Conservation (phyloP, 2,888 invertebrate species). For the Boloria euphrosyne region DNA sequence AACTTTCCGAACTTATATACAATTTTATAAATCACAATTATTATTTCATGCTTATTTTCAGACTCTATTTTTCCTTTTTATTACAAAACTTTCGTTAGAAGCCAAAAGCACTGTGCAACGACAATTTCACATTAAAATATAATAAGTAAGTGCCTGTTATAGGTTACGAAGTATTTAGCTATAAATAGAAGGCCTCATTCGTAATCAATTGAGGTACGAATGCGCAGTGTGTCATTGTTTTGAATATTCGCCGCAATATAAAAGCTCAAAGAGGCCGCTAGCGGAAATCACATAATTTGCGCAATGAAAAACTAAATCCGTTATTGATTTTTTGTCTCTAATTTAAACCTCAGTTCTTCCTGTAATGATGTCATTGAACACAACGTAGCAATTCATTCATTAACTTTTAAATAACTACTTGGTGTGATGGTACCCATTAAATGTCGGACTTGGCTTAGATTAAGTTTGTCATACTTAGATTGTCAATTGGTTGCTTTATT, state of each 20-base stretch:
- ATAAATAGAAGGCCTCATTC: conserved; percentile 8
- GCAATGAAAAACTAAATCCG: conserved; percentile 24
- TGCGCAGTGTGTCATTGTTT: conserved; percentile 14
- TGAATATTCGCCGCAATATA: conserved; percentile 16
- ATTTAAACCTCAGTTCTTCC: conserved; percentile 13
- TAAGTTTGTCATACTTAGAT: too few relatives aligned
- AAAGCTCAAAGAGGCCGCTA: conserved; percentile 25
- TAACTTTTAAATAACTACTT: background rate
- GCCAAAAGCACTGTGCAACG: too few relatives aligned
- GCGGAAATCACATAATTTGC: conserved; percentile 24
- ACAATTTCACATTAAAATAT: background rate
- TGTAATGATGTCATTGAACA: conserved; percentile 20
- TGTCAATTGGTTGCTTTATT: too few relatives aligned
- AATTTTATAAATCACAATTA: too few relatives aligned
- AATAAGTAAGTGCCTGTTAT: background rate
- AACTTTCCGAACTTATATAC: too few relatives aligned
- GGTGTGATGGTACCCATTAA: too few relatives aligned
- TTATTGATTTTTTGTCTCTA: conserved; percentile 16
- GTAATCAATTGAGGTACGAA: conserved; percentile 23
- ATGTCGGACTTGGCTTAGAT: too few relatives aligned
- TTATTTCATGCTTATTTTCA: background rate
- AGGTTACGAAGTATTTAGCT: background rate
- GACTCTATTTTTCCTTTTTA: background rate
- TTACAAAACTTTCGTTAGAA: too few relatives aligned
- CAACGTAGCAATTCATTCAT: background rate